phyloP scores from a whole-genome alignment of 2,113 vertebrate genomes.

The Cacatua alba region DNA sequence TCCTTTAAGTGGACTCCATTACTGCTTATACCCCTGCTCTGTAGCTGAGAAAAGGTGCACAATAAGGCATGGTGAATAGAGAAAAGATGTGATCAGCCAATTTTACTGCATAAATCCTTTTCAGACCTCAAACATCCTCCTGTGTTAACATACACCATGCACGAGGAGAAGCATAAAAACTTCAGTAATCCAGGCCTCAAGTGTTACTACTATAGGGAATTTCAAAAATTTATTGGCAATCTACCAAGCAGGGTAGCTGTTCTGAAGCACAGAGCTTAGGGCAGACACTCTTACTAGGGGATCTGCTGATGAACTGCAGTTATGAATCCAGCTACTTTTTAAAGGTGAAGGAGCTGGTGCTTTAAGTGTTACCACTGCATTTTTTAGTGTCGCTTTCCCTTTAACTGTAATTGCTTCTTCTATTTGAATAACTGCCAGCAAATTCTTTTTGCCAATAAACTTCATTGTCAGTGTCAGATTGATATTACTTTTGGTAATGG shows the following conservation, averaged over 20 bases:
- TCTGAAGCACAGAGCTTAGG: constrained; percentile 33
- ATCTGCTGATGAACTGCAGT: constrained; percentile 44
- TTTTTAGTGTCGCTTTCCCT: not conserved
- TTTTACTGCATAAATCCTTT: constrained; percentile 60
- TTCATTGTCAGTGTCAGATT: constrained; percentile 34
- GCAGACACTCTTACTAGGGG: constrained; percentile 1
- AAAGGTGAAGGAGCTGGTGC: constrained; percentile 42
- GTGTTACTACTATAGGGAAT: constrained; percentile 64
- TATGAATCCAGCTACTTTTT: constrained; percentile 51
- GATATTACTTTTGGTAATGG: constrained; percentile 45
- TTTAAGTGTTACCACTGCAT: constrained; percentile 6
- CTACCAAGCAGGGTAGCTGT: constrained; percentile 36
- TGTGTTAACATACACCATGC: constrained; percentile 54
- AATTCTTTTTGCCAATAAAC: constrained; percentile 23
- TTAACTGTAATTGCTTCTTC: constrained; percentile 41
- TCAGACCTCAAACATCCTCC: constrained; percentile 29
- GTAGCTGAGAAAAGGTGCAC: not conserved
- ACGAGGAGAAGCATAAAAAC: constrained; percentile 66
- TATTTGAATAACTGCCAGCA: constrained; percentile 42
- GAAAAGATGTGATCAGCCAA: constrained; percentile 35
- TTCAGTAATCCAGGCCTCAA: constrained; percentile 65
- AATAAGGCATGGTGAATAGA: not conserved
- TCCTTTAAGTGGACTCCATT: not conserved
- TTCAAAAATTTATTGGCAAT: constrained; percentile 60
- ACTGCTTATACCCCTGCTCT: not conserved